Evolutionary conservation across 2,888 invertebrate genomes (phyloP), one percentile per base, ranked within the genome.

Genomic region (Drosophila multiciliata): DNA sequence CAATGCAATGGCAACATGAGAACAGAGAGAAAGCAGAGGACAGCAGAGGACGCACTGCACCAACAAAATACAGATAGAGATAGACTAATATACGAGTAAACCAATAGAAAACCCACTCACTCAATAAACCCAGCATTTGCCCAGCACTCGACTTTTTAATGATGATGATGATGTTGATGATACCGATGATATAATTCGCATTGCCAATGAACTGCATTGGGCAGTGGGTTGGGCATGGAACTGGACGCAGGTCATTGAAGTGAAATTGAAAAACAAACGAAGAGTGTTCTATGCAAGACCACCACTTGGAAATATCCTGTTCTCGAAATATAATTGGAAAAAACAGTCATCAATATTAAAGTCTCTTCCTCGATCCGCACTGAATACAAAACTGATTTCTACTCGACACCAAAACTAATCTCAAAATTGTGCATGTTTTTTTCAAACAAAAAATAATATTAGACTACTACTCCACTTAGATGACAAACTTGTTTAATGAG

Each of bases 231-330:
- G 50, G 55, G 63, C 57, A 57, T 20, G 49, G 20, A 52, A 36
- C 63, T 40, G 49, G 66, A 75, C 79, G 7, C 76, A 78, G 75
- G 79, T 76, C 78, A 78, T 29, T 11, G 48, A 33, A 58, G 38
- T 60, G 26, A 53, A 49, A 40, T 40, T 17, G 23, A 48, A n/a
- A 32, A 32, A 29, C 40, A 29, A 40, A n/a, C 38, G 15, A 20
- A 32, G 1, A 7, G 36, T 26, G 36, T 26, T 38, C 26, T 11
- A 26, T 17, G 12, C 26, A n/a, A 36, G 15, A 29, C 20, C 17
- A 35, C 20, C 7, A n/a, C 9, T 23, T 45, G 1, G 0, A 45
- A 45, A 15, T 45, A 45, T 9, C 26, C 38, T 20, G 23, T 20
- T n/a, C 11, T 1, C n/a, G 29, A 50, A 50, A 9, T 6, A 49